phyloP scores from a whole-genome alignment of 2,797 vertebrate species.

The Halcyon smyrnensis region DNA sequence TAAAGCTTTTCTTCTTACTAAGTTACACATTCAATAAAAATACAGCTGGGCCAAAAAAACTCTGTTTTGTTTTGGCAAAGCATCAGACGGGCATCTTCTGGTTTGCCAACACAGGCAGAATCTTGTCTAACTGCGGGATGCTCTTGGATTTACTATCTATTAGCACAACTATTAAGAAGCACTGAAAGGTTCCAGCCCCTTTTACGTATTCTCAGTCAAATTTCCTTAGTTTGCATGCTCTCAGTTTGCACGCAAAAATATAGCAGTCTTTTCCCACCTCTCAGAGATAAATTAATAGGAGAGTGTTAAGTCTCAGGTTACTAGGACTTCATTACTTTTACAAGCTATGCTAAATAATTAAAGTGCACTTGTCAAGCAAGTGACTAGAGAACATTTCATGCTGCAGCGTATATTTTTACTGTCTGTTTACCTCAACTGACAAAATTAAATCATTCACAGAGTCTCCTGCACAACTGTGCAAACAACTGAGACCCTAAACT shows the following conservation, averaged over 20 bases:
- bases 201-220: not conserved
- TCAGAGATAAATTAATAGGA: conserved; percentile 17
- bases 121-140: conserved; percentile 56
- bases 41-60: conserved; percentile 32
- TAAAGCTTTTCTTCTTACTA: conserved; percentile 2
- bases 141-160: conserved; percentile 47
- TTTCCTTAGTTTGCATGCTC: not conserved
- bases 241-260: conserved; percentile 7
- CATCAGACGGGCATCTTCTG: conserved; percentile 38
- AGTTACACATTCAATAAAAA: conserved; percentile 37
- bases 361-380: conserved; percentile 25
- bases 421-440: not conserved
- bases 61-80: conserved; percentile 60
- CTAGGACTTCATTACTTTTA: conserved; percentile 42
- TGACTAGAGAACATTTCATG: conserved; percentile 41
- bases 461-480: not conserved
- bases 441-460: conserved; percentile 2
- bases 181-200: conserved; percentile 28
- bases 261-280: not conserved
- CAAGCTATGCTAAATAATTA: conserved; percentile 49
- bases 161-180: conserved; percentile 40
- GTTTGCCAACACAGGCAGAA: conserved; percentile 53
- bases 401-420: not conserved
- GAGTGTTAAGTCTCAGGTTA: conserved; percentile 14
- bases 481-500: not conserved